Evolutionary conservation across 2,888 invertebrate genomes (phyloP).

Genomic region (Parnassius apollo): DNA sequence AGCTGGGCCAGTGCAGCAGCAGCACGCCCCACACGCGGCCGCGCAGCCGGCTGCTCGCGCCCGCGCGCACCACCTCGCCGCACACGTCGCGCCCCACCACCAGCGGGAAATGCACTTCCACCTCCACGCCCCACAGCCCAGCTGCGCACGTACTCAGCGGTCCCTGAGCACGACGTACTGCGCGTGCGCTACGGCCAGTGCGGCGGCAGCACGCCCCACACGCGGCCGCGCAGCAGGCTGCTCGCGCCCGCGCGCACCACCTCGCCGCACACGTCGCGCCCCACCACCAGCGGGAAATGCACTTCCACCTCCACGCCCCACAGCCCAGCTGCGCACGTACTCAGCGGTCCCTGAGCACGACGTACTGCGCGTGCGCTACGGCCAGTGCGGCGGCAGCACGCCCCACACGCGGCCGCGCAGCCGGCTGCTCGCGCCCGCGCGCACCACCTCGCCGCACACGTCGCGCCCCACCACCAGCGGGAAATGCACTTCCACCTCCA

Average conservation of each 20-base stretch:
- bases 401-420: slow-evolving; percentile 81
- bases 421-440: slow-evolving; percentile 82
- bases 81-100: slow-evolving; percentile 95
- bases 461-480: slow-evolving; percentile 95
- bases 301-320: slow-evolving; percentile 46
- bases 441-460: slow-evolving; percentile 91
- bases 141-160: slow-evolving; percentile 79
- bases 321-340: slow-evolving; percentile 78
- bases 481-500: slow-evolving; percentile 89
- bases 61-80: slow-evolving; percentile 90
- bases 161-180: slow-evolving; percentile 85
- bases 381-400: slow-evolving; percentile 34
- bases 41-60: slow-evolving; percentile 53
- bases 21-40: slow-evolving; percentile 79
- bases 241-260: slow-evolving; percentile 85
- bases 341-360: slow-evolving; percentile 80
- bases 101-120: slow-evolving; percentile 91
- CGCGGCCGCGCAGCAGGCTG: slow-evolving; percentile 78
- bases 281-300: slow-evolving; percentile 93
- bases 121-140: too few species aligned
- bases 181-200: slow-evolving; percentile 89
- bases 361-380: slow-evolving; percentile 93
- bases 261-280: slow-evolving; percentile 95
- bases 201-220: slow-evolving; percentile 46
- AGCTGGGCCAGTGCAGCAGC: slow-evolving; percentile 59